Evolutionary conservation across 2,113 vertebrate genomes (phyloP), one percentile per base, ranked within the genome.

Genomic region (Silurus asotus): DNA sequence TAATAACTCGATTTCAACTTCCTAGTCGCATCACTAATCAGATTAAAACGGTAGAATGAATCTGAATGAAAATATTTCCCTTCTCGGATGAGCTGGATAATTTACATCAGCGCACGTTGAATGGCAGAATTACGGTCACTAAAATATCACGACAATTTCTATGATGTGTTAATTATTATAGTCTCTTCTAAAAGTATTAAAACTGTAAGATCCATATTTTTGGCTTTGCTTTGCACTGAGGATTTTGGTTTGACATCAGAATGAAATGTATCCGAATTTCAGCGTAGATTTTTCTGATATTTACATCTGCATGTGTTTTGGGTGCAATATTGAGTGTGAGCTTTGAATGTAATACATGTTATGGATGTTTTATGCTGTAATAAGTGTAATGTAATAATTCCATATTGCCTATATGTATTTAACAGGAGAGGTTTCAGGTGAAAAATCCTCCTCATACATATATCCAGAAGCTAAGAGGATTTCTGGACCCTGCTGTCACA

Each of bases 401-500:
- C 10, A 11, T 55, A 56, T 14, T 4, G 15, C 84, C 0, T 85
- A 61, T 83, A 56, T 79, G 49, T 91, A 7, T 88, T 75, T 85
- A 87, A 70, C 84, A 99, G 98, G 98, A 98, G 90, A 91, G 97
- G 6, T 98, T 99, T 89, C 97, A 98, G 93, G 98, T 98, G 92
- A 99, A 99, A 92, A 98, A 97, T 88, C 97, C 97, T 19, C 97
- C 97, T 2, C 97, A 98, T 37, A 96, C 97, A 4, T 99, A 98
- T 70, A 98, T 99, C 91, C 97, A 97, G 93, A 98, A 98, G 90
- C 95, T 99, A 55, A 94, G 95, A 91, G 96, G 96, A 82, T 98
- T 97, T 92, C 92, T 99, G 49, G 97, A 99, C 90, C 97, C 97
- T 0, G 96, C 95, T 0, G 96, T 98, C 82, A 97, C 97, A 0